phyloP scores from a whole-genome alignment of 30 jellyfish, hydroid and myxozoan genomes.

The Turritopsis rubra region DNA sequence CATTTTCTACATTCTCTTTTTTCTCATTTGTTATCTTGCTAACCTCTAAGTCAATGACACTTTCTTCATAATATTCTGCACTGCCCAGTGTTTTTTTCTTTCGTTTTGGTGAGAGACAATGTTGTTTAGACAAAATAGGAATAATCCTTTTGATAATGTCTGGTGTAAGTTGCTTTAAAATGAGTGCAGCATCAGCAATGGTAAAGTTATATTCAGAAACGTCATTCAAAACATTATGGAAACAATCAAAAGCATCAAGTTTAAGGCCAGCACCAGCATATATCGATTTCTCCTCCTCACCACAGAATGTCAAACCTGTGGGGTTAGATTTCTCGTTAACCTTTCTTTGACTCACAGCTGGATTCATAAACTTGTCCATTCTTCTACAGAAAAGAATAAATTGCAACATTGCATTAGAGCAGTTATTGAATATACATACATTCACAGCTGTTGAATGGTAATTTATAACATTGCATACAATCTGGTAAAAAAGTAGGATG shows the following conservation, averaged over 20 bases:
- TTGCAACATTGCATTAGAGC: neutral
- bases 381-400: neutral
- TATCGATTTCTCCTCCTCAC: conserved; percentile 14
- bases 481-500: no score
- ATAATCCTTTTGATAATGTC: conserved; percentile 55
- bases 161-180: conserved; percentile 74
- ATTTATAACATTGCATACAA: no score
- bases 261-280: conserved; percentile 41
- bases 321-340: neutral
- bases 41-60: conserved; percentile 45
- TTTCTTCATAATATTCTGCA: conserved; percentile 26
- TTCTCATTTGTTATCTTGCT: conserved; percentile 33
- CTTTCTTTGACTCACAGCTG: neutral
- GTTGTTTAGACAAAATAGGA: conserved; percentile 40
- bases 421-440: no score
- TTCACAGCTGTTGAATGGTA: no score
- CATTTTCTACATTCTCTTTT: neutral
- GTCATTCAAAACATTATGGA: conserved; percentile 60
- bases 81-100: conserved; percentile 20
- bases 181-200: conserved; percentile 63
- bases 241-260: conserved; percentile 77
- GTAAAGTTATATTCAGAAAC: conserved; percentile 39
- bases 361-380: neutral
- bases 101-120: conserved; percentile 7
- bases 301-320: neutral